Base-by-base conservation (phyloP, 2,113 vertebrate species). In the Istiophorus platypterus region DNA sequence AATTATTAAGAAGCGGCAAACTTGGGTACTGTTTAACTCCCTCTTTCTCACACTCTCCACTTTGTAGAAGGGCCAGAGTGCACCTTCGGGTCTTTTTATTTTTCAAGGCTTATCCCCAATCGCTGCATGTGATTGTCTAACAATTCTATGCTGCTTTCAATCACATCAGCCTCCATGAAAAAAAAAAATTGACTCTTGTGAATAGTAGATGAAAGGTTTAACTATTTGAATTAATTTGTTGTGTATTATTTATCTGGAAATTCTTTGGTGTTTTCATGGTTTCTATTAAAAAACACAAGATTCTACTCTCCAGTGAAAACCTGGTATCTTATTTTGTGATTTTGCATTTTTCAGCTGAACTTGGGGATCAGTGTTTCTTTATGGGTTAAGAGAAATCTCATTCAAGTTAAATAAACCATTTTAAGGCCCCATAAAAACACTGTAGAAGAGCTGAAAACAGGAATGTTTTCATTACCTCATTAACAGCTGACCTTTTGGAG, bases 41-140 rank as follows among this genome's bases (percentile, higher is more conserved):
- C 42, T 67, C 78, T 92, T 92, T 92, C 91, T 91, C 91, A 93
- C 92, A 93, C 80, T 78, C 91, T 85, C 72, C 52, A 81, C 81
- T 87, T 76, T 88, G 85, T 70, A 72, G 69, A 85, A 83, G 79
- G 90, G 87, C 91, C 91, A 89, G 82, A 91, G 88, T 80, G 83
- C 92, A 91, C 70, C 76, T 72, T 62, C 37, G 61, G 79, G 68
- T 82, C 76, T 74, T 86, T 86, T 81, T 87, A 84, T 87, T 88
- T 72, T 45, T 58, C 29, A 1, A 26, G 76, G 85, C 84, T 92
- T 89, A 89, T 88, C 77, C 65, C 68, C 54, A 57, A 86, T 88
- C 80, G 89, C 70, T 84, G 74, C 82, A 76, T 66, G 59, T 37
- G 70, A 84, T 85, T 91, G 89, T 92, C 70, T 26, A 63, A 67